A percentile compares a stretch with the other conserved stretches of the same genome.
Conservation (phyloP, 2,888 invertebrate genomes). For the Gonocerus acuteangulatus region DNA sequence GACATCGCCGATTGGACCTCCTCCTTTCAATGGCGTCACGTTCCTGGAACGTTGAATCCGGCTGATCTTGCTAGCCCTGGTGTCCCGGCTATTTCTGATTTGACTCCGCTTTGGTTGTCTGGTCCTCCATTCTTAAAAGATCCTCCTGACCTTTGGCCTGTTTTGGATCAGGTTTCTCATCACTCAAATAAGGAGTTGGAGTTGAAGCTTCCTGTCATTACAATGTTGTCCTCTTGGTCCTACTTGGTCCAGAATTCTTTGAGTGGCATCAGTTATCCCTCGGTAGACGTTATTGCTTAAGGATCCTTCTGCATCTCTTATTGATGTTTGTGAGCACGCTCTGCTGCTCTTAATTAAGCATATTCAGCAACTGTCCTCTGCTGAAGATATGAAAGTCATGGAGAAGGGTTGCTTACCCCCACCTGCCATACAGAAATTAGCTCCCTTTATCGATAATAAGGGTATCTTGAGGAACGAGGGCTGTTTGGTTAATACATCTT, state of each 20-base stretch:
- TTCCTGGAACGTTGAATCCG: not conserved
- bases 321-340: too few species aligned
- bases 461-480: not conserved
- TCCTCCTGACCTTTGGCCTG: not conserved
- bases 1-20: not conserved
- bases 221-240: not conserved
- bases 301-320: not conserved
- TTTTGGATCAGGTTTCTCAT: not conserved
- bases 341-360: not conserved
- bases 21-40: not conserved
- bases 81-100: not conserved
- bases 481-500: not conserved
- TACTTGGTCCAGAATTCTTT: too few species aligned
- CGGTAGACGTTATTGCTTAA: not conserved
- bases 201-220: not conserved
- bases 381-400: not conserved
- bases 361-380: not conserved
- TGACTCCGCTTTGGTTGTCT: not conserved
- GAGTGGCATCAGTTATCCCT: not conserved
- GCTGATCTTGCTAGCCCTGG: not conserved
- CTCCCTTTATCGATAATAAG: not conserved
- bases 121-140: not conserved
- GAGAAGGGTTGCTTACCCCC: not conserved
- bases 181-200: not conserved
- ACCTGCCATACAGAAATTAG: not conserved